Conservation (phyloP, 2,113 vertebrate genomes). For the Odocoileus virginianus region DNA sequence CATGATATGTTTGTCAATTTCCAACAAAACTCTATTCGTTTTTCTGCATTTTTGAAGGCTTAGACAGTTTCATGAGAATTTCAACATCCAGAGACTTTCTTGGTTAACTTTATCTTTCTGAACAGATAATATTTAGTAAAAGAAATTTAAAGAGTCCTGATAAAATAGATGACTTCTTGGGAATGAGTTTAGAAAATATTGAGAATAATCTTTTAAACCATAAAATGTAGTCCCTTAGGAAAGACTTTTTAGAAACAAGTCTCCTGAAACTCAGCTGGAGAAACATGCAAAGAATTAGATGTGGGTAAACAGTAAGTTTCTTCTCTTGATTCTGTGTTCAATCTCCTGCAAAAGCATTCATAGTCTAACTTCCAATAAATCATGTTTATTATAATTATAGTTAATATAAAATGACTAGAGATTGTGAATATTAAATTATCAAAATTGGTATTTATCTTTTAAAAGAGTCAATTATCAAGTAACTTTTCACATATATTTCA, state of each 20-base stretch:
- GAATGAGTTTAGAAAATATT: not conserved
- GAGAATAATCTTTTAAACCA: not conserved
- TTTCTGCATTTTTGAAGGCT: not conserved
- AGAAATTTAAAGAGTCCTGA: not conserved
- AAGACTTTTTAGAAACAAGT: not conserved
- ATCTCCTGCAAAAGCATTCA: not conserved
- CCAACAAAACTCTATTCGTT: not conserved
- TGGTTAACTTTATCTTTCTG: not conserved
- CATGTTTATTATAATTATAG: not conserved
- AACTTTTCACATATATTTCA: not conserved
- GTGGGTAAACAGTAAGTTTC: not conserved
- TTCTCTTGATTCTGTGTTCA: not conserved
- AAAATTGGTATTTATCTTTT: conserved; percentile 52
- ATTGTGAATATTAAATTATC: not conserved
- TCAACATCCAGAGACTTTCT: not conserved
- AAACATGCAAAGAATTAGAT: not conserved
- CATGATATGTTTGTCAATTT: not conserved
- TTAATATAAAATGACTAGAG: not conserved
- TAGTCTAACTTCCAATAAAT: not conserved
- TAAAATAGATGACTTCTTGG: not conserved
- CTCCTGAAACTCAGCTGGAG: not conserved
- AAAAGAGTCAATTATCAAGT: not conserved
- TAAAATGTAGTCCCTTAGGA: not conserved
- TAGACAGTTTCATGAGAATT: not conserved
- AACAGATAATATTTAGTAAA: not conserved